These are phyloP conservation scores for Nasonia oneida DNA, from an alignment of 2,888 invertebrate species.

Conservation along the genomic window DNA sequence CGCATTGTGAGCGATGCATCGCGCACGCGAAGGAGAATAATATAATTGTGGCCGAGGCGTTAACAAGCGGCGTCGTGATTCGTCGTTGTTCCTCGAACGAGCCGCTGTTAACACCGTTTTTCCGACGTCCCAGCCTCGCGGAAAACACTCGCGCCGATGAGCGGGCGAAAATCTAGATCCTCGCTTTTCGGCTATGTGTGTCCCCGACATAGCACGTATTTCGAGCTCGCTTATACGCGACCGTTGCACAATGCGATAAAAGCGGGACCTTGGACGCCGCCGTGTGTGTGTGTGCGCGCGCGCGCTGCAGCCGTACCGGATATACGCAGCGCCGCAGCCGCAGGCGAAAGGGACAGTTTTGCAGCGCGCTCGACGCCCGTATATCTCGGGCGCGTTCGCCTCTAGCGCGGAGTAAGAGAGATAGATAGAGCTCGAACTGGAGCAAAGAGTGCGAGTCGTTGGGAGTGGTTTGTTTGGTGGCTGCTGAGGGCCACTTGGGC, in stretches of 20 bases:
- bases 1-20: constrained; percentile 49
- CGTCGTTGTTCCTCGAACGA: constrained; percentile 36
- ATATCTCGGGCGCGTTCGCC: neutral
- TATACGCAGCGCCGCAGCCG: constrained; percentile 34
- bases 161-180: too few relatives aligned
- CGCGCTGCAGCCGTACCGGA: constrained; percentile 27
- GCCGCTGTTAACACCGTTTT: neutral
- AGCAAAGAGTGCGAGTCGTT: neutral
- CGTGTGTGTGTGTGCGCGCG: neutral
- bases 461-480: neutral
- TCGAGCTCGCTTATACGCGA: neutral
- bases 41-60: constrained; percentile 45
- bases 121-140: neutral
- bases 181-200: constrained; percentile 2
- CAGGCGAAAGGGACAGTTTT: constrained; percentile 56
- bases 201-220: neutral
- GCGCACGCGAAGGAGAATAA: constrained; percentile 41
- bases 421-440: too few relatives aligned
- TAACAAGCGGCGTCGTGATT: constrained; percentile 51
- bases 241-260: constrained; percentile 60
- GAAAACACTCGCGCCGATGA: neutral
- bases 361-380: neutral
- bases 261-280: constrained; percentile 54
- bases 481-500: neutral
- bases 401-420: neutral